phyloP scores from a whole-genome alignment of 2,113 vertebrate species.

The Patagioenas fasciata region DNA sequence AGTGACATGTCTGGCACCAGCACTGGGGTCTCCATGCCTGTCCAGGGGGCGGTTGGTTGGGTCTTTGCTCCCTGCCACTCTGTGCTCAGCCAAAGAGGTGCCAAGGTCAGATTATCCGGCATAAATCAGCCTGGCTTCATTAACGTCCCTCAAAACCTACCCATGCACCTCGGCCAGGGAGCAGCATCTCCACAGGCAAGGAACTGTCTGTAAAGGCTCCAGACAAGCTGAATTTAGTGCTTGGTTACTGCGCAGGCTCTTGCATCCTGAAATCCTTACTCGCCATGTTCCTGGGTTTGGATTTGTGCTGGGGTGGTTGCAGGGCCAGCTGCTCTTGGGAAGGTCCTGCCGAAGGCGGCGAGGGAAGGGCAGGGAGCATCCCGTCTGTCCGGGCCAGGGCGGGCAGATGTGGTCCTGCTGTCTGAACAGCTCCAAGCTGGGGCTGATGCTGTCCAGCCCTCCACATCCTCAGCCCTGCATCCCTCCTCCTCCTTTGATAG shows the following conservation, averaged over 20 bases:
- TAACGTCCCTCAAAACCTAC: background rate
- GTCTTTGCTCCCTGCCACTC: background rate
- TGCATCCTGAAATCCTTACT: background rate
- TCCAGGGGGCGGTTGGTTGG: background rate
- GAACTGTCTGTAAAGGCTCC: background rate
- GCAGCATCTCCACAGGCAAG: background rate
- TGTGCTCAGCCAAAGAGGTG: background rate
- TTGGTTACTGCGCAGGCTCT: background rate
- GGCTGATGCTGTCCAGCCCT: background rate
- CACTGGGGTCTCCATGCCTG: background rate
- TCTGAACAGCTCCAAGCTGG: background rate
- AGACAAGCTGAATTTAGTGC: background rate
- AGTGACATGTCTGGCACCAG: background rate
- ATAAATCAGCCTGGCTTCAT: background rate
- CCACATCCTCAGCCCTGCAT: background rate
- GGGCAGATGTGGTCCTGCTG: background rate
- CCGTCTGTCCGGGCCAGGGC: fast-evolving
- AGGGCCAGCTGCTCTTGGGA: background rate
- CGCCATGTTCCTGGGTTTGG: background rate
- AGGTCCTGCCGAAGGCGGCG: background rate
- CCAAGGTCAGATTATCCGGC: background rate
- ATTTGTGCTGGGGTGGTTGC: background rate
- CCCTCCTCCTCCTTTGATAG: background rate
- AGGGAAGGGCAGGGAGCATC: background rate
- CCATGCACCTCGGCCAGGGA: background rate